A percentile compares a stretch with the other conserved stretches of the same genome.
phyloP scores from a whole-genome alignment of 2,888 invertebrate species.

The Drosophila phalerata region DNA sequence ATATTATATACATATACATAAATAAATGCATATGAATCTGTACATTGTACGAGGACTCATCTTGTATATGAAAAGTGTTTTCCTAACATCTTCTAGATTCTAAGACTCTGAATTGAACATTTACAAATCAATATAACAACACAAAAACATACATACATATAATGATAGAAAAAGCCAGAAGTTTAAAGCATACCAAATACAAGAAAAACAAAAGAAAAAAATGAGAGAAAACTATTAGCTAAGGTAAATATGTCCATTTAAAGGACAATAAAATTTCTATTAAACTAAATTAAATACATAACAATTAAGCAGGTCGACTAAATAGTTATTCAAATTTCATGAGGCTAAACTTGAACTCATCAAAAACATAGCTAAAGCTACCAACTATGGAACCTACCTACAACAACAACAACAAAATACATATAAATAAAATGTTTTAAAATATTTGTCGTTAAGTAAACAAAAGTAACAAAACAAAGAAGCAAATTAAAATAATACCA shows the following conservation, averaged over 20 bases:
- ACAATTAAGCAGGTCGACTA: conserved; percentile 48
- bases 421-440: conserved; percentile 62
- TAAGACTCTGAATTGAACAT: conserved; percentile 53
- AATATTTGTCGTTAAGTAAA: conserved; percentile 70
- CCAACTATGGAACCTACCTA: conserved; percentile 55
- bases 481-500: conserved; percentile 32
- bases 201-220: conserved; percentile 10
- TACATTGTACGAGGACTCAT: conserved; percentile 9
- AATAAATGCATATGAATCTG: conserved; percentile 5
- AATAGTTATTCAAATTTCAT: conserved; percentile 51
- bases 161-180: conserved; percentile 41
- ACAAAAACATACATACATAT: conserved; percentile 17
- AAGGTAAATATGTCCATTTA: conserved; percentile 77
- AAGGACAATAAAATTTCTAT: conserved; percentile 79
- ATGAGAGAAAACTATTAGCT: conserved; percentile 61
- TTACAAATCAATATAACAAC: conserved; percentile 12
- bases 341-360: conserved; percentile 49
- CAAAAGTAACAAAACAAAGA: conserved; percentile 20
- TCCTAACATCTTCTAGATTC: conserved; percentile 66
- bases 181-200: conserved; percentile 45
- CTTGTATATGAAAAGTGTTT: conserved; percentile 58
- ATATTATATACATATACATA: conserved; percentile 6
- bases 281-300: conserved; percentile 49
- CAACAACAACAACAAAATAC: conserved; percentile 38
- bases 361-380: conserved; percentile 53